Conservation (phyloP, 2,888 invertebrate species). For the Venustoraphidia nigricollis region DNA sequence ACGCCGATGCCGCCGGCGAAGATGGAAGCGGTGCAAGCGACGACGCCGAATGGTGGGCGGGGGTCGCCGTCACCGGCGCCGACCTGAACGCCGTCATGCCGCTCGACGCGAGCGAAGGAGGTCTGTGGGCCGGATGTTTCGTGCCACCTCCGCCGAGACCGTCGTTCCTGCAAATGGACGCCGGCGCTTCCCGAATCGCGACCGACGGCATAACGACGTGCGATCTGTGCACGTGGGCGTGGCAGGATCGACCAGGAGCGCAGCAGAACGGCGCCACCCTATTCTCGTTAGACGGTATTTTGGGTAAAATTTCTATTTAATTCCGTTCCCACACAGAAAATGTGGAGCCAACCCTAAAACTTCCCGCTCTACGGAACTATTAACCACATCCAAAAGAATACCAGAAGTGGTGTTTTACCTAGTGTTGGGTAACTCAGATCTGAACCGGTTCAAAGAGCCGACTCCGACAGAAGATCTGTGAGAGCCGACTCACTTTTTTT, state of each 20-base stretch:
- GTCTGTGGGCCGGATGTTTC: conserved; percentile 31
- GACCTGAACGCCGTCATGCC: conserved; percentile 13
- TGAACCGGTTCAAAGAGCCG: too few species aligned
- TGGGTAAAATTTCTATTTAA: conserved; percentile 30
- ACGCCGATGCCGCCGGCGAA: conserved; percentile 10
- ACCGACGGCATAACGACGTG: conserved; percentile 56
- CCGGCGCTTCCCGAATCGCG: conserved; percentile 12
- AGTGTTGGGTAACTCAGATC: too few species aligned
- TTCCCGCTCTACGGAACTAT: too few species aligned
- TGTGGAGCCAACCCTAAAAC: too few species aligned
- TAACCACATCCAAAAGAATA: too few species aligned
- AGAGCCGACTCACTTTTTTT: too few species aligned
- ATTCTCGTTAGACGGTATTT: conserved; percentile 36
- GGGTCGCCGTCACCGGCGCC: conserved; percentile 15
- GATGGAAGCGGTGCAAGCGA: conserved; percentile 7
- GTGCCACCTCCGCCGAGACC: conserved; percentile 53
- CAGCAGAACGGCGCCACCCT: conserved; percentile 16
- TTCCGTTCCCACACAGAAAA: too few species aligned
- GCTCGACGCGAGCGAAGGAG: conserved; percentile 23
- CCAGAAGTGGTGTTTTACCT: too few species aligned
- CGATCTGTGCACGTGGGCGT: conserved; percentile 60
- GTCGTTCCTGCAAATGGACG: conserved; percentile 44
- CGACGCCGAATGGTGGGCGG: conserved; percentile 7
- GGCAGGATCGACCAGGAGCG: conserved; percentile 27
- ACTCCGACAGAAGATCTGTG: too few species aligned